Base-by-base conservation (phyloP, 2,888 invertebrate genomes). In the Ormyrus labotus region DNA sequence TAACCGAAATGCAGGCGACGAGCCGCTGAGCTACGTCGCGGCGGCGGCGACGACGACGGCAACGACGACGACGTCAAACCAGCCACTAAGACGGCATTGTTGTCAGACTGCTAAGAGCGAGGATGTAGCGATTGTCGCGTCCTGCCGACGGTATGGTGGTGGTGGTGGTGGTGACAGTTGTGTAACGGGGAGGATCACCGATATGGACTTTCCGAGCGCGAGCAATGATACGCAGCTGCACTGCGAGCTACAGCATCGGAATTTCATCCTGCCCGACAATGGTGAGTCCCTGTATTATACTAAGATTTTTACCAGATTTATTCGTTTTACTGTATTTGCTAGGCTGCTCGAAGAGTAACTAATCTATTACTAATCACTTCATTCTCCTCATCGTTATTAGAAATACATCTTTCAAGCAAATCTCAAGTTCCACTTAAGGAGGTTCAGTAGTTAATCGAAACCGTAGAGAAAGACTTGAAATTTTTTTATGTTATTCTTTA, bases 211-310 rank as follows among this genome's bases (percentile, higher is more conserved):
- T 71, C 64, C 84, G 65, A 82, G 83, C 82, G 78, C 83, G 65
- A 83, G 83, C 81, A 87, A 89, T 69, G 85, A 84, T 80, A 85
- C 86, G 47, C 83, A 82, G 70, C 83, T 85, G 67, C 83, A 84
- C 64, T 90, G 89, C 84, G 84, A 84, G 65, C 81, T 83, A 64
- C 86, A 83, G 51, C 87, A 87, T 81, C 85, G 85, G 63, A 83
- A 87, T 48, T 89, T 88, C 81, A 72, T 82, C 13, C 80, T 84
- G 6, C 88, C 89, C 0, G 84, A 86, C 0, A 87, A 84, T 79
- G 89, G 89, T 90, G 80, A 85, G 84, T 76, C 48, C 65, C n/a
- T 34, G 7, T 34, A 34, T 2, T 34, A 34, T 3, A 3, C 34
- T 34, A 34, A 34, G 2, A 34, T 3, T 34, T 34, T 34, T 34